These are phyloP conservation scores for Hippopotamyrus pictus DNA, from an alignment of 2,797 vertebrate species.

Conservation along the genomic window DNA sequence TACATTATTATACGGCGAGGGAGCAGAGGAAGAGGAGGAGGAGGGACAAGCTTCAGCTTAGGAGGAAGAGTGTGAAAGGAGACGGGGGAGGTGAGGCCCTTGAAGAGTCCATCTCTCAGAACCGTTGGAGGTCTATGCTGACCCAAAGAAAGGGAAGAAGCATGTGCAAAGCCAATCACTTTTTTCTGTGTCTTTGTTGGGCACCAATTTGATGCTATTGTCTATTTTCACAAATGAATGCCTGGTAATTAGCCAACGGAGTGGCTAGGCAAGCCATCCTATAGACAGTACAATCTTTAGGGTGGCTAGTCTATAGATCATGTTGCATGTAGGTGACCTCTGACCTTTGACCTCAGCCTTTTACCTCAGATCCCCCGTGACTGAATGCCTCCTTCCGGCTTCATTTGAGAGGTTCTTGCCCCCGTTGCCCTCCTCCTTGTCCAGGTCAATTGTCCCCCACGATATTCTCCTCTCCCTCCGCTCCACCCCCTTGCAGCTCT, in stretches of 20 bases:
- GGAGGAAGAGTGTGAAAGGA: background rate
- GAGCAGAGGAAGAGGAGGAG: background rate
- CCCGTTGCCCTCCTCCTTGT: slow-evolving; percentile 20
- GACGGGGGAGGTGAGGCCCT: background rate
- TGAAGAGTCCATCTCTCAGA: background rate
- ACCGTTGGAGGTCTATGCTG: background rate
- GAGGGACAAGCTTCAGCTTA: background rate
- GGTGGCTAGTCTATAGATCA: background rate
- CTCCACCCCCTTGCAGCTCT: slow-evolving; percentile 28
- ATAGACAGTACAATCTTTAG: background rate
- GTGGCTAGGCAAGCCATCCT: background rate
- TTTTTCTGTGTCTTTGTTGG: background rate
- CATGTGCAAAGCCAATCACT: background rate
- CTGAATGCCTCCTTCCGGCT: slow-evolving; percentile 34
- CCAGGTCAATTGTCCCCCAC: slow-evolving; percentile 25
- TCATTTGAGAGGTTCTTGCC: slow-evolving; percentile 28
- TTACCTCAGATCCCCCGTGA: slow-evolving; percentile 35
- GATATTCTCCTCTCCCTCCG: slow-evolving; percentile 32
- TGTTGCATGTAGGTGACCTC: background rate
- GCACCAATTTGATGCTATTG: background rate
- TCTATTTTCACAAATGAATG: background rate
- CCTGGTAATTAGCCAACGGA: background rate
- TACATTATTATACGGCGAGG: background rate
- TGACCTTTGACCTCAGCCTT: slow-evolving; percentile 21
- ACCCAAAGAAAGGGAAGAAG: background rate